Conservation (phyloP, 2,888 invertebrate species). For the Cactoblastis cactorum region DNA sequence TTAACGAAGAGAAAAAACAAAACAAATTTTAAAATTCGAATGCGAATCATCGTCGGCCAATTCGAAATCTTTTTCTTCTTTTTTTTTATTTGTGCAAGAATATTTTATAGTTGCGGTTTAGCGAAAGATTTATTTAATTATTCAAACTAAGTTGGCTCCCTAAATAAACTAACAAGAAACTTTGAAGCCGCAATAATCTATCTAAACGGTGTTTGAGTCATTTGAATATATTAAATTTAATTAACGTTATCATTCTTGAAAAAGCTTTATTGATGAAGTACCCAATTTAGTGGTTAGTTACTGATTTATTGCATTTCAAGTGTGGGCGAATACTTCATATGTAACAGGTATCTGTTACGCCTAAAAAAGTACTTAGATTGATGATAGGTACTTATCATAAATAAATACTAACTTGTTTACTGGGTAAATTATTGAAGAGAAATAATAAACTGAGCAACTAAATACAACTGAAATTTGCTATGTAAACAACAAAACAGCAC, state of each 20-base stretch:
- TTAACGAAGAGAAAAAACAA: neutral
- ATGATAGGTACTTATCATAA: too few relatives aligned
- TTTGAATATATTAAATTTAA: neutral
- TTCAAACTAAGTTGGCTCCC: slow-evolving; percentile 6
- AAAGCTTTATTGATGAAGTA: neutral
- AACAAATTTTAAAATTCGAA: neutral
- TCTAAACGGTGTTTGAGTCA: slow-evolving; percentile 1
- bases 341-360: too few relatives aligned
- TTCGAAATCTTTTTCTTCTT: neutral
- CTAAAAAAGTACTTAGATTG: too few relatives aligned
- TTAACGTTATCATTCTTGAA: neutral
- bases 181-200: slow-evolving; percentile 1
- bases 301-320: too few relatives aligned
- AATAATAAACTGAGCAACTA: too few relatives aligned
- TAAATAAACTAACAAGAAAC: slow-evolving; percentile 9
- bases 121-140: slow-evolving; percentile 10
- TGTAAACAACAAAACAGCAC: too few relatives aligned
- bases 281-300: neutral
- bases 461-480: too few relatives aligned
- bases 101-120: slow-evolving; percentile 5
- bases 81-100: neutral
- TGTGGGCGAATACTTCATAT: too few relatives aligned
- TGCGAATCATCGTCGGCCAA: neutral
- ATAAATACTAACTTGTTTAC: too few relatives aligned
- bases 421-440: too few relatives aligned